Conservation (phyloP, 2,113 vertebrate species). For the Proterorhinus semilunaris region DNA sequence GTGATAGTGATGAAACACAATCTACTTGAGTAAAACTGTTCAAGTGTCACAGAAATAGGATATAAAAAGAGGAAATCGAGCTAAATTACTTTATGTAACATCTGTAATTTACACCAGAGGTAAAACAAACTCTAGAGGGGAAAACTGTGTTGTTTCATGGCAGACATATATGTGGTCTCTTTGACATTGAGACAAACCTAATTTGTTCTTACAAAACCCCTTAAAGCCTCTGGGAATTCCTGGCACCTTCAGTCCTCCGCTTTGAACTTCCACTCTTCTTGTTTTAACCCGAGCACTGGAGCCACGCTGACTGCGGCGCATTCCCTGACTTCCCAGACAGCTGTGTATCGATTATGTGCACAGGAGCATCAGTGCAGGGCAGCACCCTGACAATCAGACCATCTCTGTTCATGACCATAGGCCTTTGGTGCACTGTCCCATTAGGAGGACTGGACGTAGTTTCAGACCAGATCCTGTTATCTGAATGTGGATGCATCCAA, state of each 20-base stretch:
- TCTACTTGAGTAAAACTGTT: too few species aligned
- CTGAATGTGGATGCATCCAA: constrained; percentile 23
- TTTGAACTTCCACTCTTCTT: constrained; percentile 51
- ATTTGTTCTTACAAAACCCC: too few species aligned
- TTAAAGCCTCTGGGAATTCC: constrained; percentile 18
- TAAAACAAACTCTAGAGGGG: too few species aligned
- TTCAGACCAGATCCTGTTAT: constrained; percentile 58
- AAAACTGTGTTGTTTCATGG: too few species aligned
- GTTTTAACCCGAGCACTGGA: constrained; percentile 45
- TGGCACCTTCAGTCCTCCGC: constrained; percentile 51
- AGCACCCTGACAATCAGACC: not conserved
- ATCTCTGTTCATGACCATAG: not conserved
- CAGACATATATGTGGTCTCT: too few species aligned
- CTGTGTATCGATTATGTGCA: constrained; percentile 59
- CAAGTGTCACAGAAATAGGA: too few species aligned
- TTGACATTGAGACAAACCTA: too few species aligned
- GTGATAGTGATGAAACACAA: too few species aligned
- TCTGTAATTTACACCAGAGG: too few species aligned
- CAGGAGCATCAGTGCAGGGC: constrained; percentile 50
- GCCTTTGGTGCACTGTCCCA: not conserved
- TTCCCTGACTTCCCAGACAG: constrained; percentile 61
- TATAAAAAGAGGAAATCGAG: too few species aligned
- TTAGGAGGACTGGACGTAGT: constrained; percentile 45
- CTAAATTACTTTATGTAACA: too few species aligned
- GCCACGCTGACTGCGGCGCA: constrained; percentile 56